Percentiles rank a stretch among this genome's conserved stretches.
These are phyloP conservation scores for Linhomoeus sp. DNA, from an alignment of 2,888 invertebrate genomes.

Conservation along the genomic window DNA sequence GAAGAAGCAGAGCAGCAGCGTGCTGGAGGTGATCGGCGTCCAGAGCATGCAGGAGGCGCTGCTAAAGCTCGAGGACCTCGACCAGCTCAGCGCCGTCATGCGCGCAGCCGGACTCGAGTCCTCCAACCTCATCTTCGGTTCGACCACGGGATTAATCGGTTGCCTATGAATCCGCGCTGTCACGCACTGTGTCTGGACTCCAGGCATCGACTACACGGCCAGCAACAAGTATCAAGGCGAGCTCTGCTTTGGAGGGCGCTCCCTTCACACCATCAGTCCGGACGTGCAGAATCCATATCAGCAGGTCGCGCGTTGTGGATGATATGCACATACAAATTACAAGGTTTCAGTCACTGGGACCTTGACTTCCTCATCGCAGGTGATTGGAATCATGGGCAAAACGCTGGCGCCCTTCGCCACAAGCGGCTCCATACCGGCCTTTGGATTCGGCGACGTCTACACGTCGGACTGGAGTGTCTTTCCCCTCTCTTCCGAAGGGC, in stretches of 20 bases:
- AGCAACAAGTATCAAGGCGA: slow-evolving; percentile 38
- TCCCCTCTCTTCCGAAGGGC: no score
- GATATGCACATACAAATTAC: not conserved
- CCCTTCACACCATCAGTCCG: slow-evolving; percentile 28
- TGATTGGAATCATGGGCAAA: slow-evolving; percentile 33
- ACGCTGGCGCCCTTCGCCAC: slow-evolving; percentile 33
- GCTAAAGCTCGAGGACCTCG: slow-evolving; percentile 24
- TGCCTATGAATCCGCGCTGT: no score
- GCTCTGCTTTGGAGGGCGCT: slow-evolving; percentile 32
- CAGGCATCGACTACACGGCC: slow-evolving; percentile 25
- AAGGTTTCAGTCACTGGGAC: not conserved
- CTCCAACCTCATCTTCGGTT: slow-evolving; percentile 35
- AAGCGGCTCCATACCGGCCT: slow-evolving; percentile 32
- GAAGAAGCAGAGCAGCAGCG: not conserved
- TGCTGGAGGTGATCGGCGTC: slow-evolving; percentile 17
- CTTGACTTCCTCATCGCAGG: slow-evolving; percentile 10
- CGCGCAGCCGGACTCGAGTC: slow-evolving; percentile 32
- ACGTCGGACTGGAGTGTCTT: slow-evolving; percentile 33
- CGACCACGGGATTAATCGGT: not conserved
- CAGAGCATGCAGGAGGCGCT: slow-evolving; percentile 23
- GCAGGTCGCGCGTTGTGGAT: slow-evolving; percentile 27
- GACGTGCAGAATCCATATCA: slow-evolving; percentile 30
- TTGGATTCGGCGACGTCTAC: slow-evolving; percentile 34
- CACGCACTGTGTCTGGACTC: no score
- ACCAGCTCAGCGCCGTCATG: slow-evolving; percentile 30